Evolutionary conservation across 1,140 invertebrate species (phyloP).

Genomic region (Nephila pilipes): DNA sequence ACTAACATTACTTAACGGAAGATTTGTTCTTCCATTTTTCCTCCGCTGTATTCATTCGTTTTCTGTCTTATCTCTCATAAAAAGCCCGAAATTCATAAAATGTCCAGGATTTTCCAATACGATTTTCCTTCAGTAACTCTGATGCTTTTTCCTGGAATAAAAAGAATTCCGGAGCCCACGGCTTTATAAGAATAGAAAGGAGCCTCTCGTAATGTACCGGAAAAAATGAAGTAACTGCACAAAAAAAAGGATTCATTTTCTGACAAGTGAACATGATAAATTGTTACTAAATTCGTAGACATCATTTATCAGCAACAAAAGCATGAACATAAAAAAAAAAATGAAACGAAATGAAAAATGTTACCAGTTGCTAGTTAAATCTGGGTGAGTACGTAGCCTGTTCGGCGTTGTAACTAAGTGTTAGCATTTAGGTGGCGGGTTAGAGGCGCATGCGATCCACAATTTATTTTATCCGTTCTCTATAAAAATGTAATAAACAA

Average conservation of each 20-base stretch:
- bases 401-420: neutral
- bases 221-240: constrained; percentile 13
- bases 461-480: constrained; percentile 35
- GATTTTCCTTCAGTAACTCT: constrained; percentile 4
- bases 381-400: neutral
- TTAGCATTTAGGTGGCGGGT: neutral
- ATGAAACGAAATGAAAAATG: constrained; percentile 22
- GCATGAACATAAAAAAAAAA: neutral
- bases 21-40: neutral
- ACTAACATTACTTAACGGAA: neutral
- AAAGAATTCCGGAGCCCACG: neutral
- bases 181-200: constrained; percentile 17
- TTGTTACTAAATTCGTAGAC: constrained; percentile 50
- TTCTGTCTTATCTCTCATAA: neutral
- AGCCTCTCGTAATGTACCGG: constrained; percentile 25
- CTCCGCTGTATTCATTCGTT: neutral
- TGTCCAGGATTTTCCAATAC: constrained; percentile 10
- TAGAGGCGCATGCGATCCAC: neutral
- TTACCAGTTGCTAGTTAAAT: neutral
- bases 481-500: constrained; percentile 58
- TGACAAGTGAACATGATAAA: constrained; percentile 48
- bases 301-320: constrained; percentile 43
- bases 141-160: neutral
- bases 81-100: constrained; percentile 2
- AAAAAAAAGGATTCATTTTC: constrained; percentile 19